phyloP scores from a whole-genome alignment of 2,113 vertebrate genomes.

The Grantiella picta region DNA sequence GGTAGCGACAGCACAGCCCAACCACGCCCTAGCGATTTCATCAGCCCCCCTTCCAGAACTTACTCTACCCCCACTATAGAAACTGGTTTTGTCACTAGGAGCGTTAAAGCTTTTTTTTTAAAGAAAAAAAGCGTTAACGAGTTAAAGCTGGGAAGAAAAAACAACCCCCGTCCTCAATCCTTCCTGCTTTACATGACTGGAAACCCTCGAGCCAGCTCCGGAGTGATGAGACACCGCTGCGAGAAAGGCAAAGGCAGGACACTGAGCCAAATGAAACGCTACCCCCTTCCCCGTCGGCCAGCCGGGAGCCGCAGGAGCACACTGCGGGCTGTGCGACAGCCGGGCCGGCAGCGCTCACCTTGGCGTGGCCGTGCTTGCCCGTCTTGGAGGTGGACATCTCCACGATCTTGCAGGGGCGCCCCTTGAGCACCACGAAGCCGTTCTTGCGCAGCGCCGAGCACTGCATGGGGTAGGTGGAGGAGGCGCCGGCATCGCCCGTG shows the following conservation, averaged over 20 bases:
- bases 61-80: neutral
- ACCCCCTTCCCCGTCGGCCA: neutral
- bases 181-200: neutral
- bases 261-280: neutral
- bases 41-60: conserved; percentile 35
- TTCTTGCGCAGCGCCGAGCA: conserved; percentile 98
- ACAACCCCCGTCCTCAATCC: accelerated
- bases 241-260: neutral
- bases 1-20: neutral
- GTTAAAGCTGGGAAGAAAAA: neutral
- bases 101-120: no score
- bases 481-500: conserved; percentile 16
- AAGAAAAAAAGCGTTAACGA: neutral
- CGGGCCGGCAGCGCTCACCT: conserved; percentile 71
- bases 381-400: conserved; percentile 99
- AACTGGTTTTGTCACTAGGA: neutral
- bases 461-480: conserved; percentile 82
- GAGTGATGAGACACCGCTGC: neutral
- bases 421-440: conserved; percentile 94
- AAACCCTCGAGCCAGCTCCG: neutral
- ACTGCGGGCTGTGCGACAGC: neutral
- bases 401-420: conserved; percentile 95
- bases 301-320: neutral
- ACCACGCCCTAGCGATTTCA: conserved; percentile 36
- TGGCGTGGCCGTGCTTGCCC: conserved; percentile 96